Conservation (phyloP, 2,888 invertebrate species). For the Scaptomyza caliginosa region DNA sequence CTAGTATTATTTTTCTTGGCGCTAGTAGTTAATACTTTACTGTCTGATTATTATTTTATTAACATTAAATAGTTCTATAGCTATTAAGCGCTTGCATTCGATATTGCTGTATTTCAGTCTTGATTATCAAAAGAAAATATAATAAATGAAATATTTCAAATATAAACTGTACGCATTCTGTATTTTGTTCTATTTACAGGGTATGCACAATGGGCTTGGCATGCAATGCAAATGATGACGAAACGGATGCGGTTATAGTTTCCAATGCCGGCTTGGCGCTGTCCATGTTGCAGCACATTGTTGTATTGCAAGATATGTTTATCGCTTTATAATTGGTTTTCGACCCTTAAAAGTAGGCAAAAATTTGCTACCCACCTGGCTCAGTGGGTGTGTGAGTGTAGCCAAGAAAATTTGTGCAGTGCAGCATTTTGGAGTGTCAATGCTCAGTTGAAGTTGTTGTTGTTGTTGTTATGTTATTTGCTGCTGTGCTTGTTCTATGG, state of each 20-base stretch:
- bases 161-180: too few relatives aligned
- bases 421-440: slow-evolving; percentile 46
- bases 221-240: slow-evolving; percentile 16
- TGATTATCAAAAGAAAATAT: too few relatives aligned
- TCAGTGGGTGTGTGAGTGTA: background rate
- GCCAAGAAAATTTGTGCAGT: slow-evolving; percentile 55
- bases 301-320: slow-evolving; percentile 23
- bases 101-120: too few relatives aligned
- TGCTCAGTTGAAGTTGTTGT: slow-evolving; percentile 21
- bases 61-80: too few relatives aligned
- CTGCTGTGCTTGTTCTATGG: slow-evolving; percentile 21
- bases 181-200: background rate
- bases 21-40: too few relatives aligned
- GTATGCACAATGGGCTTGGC: background rate
- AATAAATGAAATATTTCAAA: too few relatives aligned
- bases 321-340: slow-evolving; percentile 54
- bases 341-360: slow-evolving; percentile 8
- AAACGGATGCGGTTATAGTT: slow-evolving; percentile 1
- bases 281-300: background rate
- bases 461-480: slow-evolving; percentile 24
- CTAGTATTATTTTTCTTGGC: too few relatives aligned
- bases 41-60: too few relatives aligned
- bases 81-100: too few relatives aligned
- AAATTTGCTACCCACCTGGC: slow-evolving; percentile 16
- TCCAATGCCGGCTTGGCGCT: background rate